A percentile compares a stretch with the other conserved stretches of the same genome.
Evolutionary conservation across 1,140 invertebrate genomes (phyloP).

Genomic region (Procambarus clarkii): DNA sequence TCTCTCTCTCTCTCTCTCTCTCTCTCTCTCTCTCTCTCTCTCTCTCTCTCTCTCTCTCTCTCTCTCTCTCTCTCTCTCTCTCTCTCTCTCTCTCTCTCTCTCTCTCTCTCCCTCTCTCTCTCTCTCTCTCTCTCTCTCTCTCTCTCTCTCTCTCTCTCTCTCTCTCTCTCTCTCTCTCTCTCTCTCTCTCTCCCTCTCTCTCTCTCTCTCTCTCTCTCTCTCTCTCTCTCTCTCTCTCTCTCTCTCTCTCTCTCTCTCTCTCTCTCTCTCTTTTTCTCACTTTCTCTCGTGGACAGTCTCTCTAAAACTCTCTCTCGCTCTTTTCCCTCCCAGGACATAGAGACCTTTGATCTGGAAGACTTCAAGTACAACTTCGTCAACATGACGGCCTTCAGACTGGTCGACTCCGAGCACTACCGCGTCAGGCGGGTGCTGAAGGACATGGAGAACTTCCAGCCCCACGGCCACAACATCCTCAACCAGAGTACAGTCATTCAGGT

Average conservation of each 20-base stretch:
- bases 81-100: background rate
- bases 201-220: too few species aligned
- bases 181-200: background rate
- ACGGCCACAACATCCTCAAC: constrained; percentile 87
- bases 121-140: background rate
- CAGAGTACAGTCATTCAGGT: constrained; percentile 84
- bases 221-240: too few species aligned
- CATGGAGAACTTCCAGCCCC: constrained; percentile 92
- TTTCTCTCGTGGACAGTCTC: too few species aligned
- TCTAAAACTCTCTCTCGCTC: too few species aligned
- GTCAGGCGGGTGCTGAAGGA: constrained; percentile 86
- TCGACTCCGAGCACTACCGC: constrained; percentile 86
- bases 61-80: too few species aligned
- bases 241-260: background rate
- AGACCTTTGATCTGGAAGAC: constrained; percentile 93
- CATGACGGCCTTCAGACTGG: constrained; percentile 92
- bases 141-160: constrained; percentile 7
- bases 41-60: too few species aligned
- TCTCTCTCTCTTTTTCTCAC: background rate
- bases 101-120: constrained; percentile 3
- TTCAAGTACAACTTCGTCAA: constrained; percentile 96
- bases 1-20: too few species aligned
- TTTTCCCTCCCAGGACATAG: constrained; percentile 74
- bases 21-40: too few species aligned
- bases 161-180: background rate